Percentiles rank a stretch among this genome's conserved stretches.
Evolutionary conservation across 2,797 vertebrate species (phyloP).

Genomic region (Poecilia wingei): DNA sequence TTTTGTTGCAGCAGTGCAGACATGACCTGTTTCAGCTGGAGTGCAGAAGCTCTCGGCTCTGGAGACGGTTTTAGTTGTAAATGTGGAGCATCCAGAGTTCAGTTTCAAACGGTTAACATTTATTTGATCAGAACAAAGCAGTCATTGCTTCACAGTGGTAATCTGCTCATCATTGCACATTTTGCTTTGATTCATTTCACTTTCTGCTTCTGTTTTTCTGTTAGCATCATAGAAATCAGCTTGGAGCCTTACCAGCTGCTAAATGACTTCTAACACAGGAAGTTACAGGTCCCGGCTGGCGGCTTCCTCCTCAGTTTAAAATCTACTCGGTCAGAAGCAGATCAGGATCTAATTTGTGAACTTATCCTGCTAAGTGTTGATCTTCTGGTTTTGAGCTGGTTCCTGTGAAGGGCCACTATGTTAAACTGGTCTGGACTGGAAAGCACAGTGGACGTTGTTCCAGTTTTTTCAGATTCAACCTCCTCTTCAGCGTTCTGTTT

Average conservation of each 20-base stretch:
- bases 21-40: not conserved
- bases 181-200: not conserved
- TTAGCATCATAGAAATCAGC: not conserved
- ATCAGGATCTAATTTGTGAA: not conserved
- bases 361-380: not conserved
- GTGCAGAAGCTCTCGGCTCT: not conserved
- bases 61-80: not conserved
- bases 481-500: not conserved
- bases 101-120: not conserved
- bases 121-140: not conserved
- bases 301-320: not conserved
- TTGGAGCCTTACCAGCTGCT: not conserved
- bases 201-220: not conserved
- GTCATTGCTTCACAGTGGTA: not conserved
- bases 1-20: not conserved
- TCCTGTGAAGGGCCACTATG: not conserved
- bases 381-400: not conserved
- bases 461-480: not conserved
- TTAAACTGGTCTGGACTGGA: not conserved
- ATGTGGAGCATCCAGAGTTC: not conserved
- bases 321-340: not conserved
- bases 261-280: not conserved
- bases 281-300: not conserved
- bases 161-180: not conserved
- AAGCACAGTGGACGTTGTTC: not conserved